Evolutionary conservation across 1,140 invertebrate species (phyloP), one percentile per base, ranked within the genome.

Genomic region (Drosophila rhopaloa): DNA sequence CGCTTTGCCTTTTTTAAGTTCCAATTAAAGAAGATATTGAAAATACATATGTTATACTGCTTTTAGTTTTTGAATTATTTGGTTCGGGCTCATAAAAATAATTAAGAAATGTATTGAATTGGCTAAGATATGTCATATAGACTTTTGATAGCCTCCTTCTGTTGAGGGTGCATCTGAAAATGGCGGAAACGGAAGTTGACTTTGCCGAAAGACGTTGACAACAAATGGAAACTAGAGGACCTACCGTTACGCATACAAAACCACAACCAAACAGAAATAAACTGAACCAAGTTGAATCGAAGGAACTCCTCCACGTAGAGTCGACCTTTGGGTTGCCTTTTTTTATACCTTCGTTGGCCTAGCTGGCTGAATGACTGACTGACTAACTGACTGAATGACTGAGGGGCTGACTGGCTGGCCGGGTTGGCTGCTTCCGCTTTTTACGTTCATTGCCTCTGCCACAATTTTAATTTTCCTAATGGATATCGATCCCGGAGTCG

Each of bases 391-490:
- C 35, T 47, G 35, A 67, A 37, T 43, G 54, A 41, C 50, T 66
- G 57, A 54, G 51, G 75, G 76, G 67, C 44, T 62, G 43, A 61
- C 66, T 73, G 66, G 79, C 81, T 85, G 82, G 85, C 70, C 51
- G 67, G 67, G 50, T 53, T 81, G 75, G 66, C 84, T 76, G 90
- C 73, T 91, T 88, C 82, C 84, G 85, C 82, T 90, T 91, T 89
- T 90, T 88, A 86, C 90, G 90, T 91, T 91, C 90, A 91, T 91
- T 91, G 90, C 90, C 90, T 91, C 90, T 91, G 90, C 90, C 90
- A 80, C 90, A 91, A 90, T 91, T 91, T 91, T 91, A 91, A 91
- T 91, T 91, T 91, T 91, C 90, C 90, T 91, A 91, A 91, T 91
- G 90, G 90, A 91, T 91, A 91, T 91, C 90, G 90, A 91, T 91